A percentile compares a stretch with the other conserved stretches of the same genome.
Evolutionary conservation across 2,113 vertebrate species (phyloP).

Genomic region (Pimephales promelas): DNA sequence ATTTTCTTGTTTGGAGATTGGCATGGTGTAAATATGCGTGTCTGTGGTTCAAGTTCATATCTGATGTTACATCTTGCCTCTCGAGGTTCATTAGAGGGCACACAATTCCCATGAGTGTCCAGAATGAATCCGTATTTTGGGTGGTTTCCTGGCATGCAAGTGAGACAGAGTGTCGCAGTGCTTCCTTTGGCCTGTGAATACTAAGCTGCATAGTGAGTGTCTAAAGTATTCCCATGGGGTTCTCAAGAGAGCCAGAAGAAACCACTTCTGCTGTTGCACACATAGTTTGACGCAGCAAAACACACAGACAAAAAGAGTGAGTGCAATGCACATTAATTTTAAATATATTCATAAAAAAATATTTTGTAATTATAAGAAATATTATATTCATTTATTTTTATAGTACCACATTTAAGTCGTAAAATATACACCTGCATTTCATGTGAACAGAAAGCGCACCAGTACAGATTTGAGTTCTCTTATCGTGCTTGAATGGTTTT

Average conservation of each 20-base stretch:
- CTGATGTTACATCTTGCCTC: conserved; percentile 25
- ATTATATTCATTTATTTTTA: too few relatives aligned
- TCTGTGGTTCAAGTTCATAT: not conserved
- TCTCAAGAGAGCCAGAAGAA: conserved; percentile 25
- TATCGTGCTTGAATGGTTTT: too few relatives aligned
- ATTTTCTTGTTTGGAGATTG: conserved; percentile 10
- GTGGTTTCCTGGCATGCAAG: not conserved
- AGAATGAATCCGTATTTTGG: not conserved
- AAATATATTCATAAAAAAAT: not conserved
- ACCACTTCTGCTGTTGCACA: conserved; percentile 31
- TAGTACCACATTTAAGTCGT: too few relatives aligned
- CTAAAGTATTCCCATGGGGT: conserved; percentile 35
- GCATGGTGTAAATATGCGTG: conserved; percentile 6
- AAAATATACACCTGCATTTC: too few relatives aligned
- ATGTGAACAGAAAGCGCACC: too few relatives aligned
- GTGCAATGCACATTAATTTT: not conserved
- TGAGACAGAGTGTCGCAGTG: conserved; percentile 35
- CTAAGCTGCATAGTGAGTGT: conserved; percentile 36
- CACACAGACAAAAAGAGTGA: not conserved
- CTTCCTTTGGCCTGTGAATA: conserved; percentile 40
- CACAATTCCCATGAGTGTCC: not conserved
- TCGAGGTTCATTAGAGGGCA: not conserved
- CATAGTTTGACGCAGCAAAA: not conserved
- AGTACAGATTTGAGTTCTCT: too few relatives aligned
- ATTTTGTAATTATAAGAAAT: too few relatives aligned